Base-by-base conservation (phyloP, 2,888 invertebrate genomes). In the Dynastes tityus region DNA sequence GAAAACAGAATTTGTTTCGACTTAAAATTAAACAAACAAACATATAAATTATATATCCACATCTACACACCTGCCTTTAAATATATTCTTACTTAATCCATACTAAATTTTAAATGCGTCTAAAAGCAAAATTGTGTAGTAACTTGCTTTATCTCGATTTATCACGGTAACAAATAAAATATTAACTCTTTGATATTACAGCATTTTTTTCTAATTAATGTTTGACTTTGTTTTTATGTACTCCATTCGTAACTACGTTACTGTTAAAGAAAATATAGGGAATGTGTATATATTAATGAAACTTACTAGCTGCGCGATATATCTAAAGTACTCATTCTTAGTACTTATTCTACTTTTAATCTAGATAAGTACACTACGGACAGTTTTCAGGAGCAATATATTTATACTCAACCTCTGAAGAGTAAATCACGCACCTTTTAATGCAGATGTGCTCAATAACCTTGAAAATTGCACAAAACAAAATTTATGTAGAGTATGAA, bases 381-480 rank as follows among this genome's bases (percentile, higher is more conserved):
- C 65, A 45, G 45, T 67, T 67, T 67, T 67, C 40, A 40, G 22
- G 65, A n/a, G 45, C 65, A 67, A 67, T 45, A 67, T 45, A 67
- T 67, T 67, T 49, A 45, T 22, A 22, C 3, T 16, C 55, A 67
- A 64, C 40, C 3, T 45, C 40, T 67, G 37, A 40, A 40, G 2
- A 22, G 4, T 13, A 40, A 67, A 45, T 67, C 65, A 67, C 65
- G 65, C 45, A 67, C 40, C 1, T 40, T 22, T 67, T 22, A 16
- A 45, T n/a, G 63, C 9, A 40, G 11, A n/a, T 8, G 65, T 6
- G 40, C 45, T n/a, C 45, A 40, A 67, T 40, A 45, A 22, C 45
- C 40, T 67, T 67, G 45, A 67, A 67, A 45, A 1, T 67, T 45
- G 0, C 27, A 67, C 9, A 49, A 6, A 58, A 58, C n/a, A 22